Evolutionary conservation across 2,113 vertebrate species (phyloP).

Genomic region (Vulpes ferrilata): DNA sequence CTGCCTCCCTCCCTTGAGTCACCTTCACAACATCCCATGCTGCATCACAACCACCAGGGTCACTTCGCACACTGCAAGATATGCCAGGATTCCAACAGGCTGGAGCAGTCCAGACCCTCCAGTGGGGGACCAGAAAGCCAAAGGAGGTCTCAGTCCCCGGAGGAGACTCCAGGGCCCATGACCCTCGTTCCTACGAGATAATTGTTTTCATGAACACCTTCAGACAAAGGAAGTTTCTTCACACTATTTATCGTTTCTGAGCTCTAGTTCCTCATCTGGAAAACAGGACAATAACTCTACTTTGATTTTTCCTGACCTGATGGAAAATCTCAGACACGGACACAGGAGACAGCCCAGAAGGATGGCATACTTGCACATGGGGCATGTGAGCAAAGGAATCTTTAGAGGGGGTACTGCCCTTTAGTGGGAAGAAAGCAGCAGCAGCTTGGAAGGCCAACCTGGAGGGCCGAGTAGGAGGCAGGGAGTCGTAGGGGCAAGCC

Average conservation of each 20-base stretch:
- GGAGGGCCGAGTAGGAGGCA: background rate
- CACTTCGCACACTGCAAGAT: background rate
- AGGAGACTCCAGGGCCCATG: background rate
- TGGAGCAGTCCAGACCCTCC: background rate
- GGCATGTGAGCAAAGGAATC: background rate
- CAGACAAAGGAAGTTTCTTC: background rate
- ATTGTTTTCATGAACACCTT: background rate
- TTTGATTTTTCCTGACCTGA: background rate
- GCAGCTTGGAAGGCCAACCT: background rate
- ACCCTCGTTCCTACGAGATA: background rate
- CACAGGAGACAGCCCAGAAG: background rate
- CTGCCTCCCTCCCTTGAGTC: background rate
- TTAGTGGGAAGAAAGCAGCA: background rate
- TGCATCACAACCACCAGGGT: background rate
- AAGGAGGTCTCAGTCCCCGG: background rate
- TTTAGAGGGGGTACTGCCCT: background rate
- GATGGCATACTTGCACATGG: background rate
- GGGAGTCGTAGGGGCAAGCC: no score
- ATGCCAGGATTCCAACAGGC: background rate
- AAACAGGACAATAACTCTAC: background rate
- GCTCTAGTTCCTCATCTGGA: background rate
- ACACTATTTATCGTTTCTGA: background rate
- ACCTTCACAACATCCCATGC: background rate
- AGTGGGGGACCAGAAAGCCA: background rate
- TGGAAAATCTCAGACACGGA: background rate